Base-by-base conservation (phyloP, 2,888 invertebrate species). In the Allolobophora icterica region DNA sequence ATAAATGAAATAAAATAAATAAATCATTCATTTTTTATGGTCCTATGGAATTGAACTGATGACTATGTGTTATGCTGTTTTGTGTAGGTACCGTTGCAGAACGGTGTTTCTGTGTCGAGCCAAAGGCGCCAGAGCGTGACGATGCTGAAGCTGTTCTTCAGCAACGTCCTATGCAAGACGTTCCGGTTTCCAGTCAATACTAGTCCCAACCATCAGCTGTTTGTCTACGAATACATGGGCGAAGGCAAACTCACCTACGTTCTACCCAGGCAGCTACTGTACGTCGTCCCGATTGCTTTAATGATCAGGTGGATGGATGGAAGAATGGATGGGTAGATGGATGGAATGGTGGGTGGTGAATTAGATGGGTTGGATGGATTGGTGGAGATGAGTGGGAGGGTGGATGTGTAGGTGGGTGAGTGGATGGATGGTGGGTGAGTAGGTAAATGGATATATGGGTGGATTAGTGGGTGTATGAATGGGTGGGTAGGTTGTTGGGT, bases 191-290 rank as follows among this genome's bases (percentile, higher is more conserved):
- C 98, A 95, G 98, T 98, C 0, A 94, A 94, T 89, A 96, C 98
- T 42, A 98, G 98, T 0, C 96, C 98, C 42, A 98, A 98, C 0
- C 98, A 98, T 1, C 98, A 98, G 95, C 98, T 99, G 90, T 97
- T 97, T 93, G 98, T 98, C 6, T 97, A 98, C 94, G 99, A 99
- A 95, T 97, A 97, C 90, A 97, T 99, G 97, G 97, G 98, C 0
- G 99, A 99, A 95, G 97, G 98, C 93, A 97, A 97, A 94, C 95
- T 98, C 21, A 97, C 98, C 94, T 98, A 97, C 94, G 96, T 96
- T 89, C 97, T 99, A 95, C 98, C 99, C 0, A 97, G 97, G 94
- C 98, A 98, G 95, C 96, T 98, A 92, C 96, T 99, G 97, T 98
- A 96, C 97, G 97, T 97, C 38, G 21, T 89, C 38, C 52, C 30